Evolutionary conservation across 2,888 invertebrate species (phyloP).

Genomic region (Listrodromus nycthemerus): DNA sequence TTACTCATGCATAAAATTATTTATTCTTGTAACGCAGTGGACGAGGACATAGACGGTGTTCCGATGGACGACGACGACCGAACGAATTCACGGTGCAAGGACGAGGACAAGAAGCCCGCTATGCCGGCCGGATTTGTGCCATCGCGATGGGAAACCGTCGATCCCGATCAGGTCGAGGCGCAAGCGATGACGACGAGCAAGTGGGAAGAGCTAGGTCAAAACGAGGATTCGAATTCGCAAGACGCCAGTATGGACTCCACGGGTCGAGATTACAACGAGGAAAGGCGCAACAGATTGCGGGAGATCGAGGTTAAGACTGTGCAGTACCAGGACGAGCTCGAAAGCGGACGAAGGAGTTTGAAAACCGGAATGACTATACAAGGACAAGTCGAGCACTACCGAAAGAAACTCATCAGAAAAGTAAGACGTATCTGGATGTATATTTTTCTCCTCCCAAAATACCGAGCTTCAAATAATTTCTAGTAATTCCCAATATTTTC

Average conservation of each 20-base stretch:
- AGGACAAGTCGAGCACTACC: conserved; percentile 95
- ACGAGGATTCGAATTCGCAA: conserved; percentile 83
- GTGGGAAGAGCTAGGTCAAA: conserved; percentile 92
- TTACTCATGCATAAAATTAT: neutral
- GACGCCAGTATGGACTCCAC: conserved; percentile 84
- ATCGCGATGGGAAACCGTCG: conserved; percentile 98
- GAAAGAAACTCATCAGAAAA: conserved; percentile 95
- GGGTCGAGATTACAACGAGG: conserved; percentile 87
- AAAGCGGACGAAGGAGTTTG: conserved; percentile 91
- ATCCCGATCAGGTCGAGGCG: conserved; percentile 93
- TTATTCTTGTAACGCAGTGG: conserved; percentile 85
- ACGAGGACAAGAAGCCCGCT: conserved; percentile 81
- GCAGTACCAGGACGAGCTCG: conserved; percentile 98
- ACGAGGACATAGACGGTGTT: conserved; percentile 91
- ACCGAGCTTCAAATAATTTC: too few relatives aligned
- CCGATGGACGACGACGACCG: conserved; percentile 86
- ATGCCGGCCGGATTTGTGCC: conserved; percentile 92
- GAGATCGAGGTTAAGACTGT: conserved; percentile 98
- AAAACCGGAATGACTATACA: conserved; percentile 91
- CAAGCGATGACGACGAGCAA: conserved; percentile 95
- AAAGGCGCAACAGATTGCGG: conserved; percentile 90
- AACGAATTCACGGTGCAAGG: conserved; percentile 74
- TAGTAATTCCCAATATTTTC: too few relatives aligned
- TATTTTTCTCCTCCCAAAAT: neutral
- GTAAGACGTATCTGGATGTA: too few relatives aligned